Evolutionary conservation across 35 echinoderm and acorn worm species (phyloP).

Genomic region (Apostichopus parvimensis): DNA sequence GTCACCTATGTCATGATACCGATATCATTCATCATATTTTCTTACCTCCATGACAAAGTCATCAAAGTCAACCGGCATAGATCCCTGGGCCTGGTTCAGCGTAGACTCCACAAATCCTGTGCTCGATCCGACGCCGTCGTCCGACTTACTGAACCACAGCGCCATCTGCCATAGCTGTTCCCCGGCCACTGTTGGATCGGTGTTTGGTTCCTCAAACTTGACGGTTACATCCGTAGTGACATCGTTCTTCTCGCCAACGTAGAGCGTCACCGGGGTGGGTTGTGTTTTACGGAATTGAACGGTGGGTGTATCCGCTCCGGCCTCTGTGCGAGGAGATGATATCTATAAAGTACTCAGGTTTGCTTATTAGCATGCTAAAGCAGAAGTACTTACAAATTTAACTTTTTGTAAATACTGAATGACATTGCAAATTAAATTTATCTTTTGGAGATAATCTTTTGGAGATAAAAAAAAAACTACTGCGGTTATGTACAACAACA

Average conservation of each 20-base stretch:
- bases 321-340: neutral
- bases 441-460: too few relatives aligned
- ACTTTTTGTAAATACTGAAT: too few relatives aligned
- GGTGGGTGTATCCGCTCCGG: neutral
- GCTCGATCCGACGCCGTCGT: neutral
- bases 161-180: constrained; percentile 48
- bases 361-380: too few relatives aligned
- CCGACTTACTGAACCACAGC: constrained; percentile 50
- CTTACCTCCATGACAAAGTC: constrained; percentile 31
- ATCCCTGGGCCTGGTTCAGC: constrained; percentile 25
- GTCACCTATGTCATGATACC: too few relatives aligned
- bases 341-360: neutral
- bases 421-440: too few relatives aligned
- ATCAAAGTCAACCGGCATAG: constrained; percentile 36
- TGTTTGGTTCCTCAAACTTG: constrained; percentile 30
- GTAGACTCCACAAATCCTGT: constrained; percentile 1
- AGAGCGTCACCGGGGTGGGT: constrained; percentile 41
- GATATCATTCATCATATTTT: neutral
- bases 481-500: too few relatives aligned
- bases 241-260: constrained; percentile 36
- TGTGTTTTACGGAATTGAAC: constrained; percentile 24
- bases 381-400: too few relatives aligned
- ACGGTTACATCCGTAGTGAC: constrained; percentile 38
- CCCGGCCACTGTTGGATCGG: constrained; percentile 25
- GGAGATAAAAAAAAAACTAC: too few relatives aligned